A percentile compares a stretch with the other conserved stretches of the same genome.
These are phyloP conservation scores for Paguma larvata DNA, from an alignment of 2,797 vertebrate genomes.

Conservation along the genomic window DNA sequence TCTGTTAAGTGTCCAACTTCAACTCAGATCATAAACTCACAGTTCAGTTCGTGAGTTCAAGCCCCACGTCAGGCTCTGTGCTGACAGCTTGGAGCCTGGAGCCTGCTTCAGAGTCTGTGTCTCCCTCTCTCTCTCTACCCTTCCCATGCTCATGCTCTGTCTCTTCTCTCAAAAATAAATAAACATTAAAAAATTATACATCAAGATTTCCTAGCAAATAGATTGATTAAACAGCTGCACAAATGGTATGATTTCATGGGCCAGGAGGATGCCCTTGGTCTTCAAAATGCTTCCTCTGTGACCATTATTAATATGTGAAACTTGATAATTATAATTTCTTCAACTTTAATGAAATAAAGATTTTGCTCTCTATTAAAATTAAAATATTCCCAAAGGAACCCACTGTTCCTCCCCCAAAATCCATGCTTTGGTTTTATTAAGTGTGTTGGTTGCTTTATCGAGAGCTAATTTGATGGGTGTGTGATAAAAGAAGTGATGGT, in stretches of 20 bases:
- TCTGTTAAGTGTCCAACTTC: too few relatives aligned
- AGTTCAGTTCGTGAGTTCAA: too few relatives aligned
- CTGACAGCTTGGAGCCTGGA: too few relatives aligned
- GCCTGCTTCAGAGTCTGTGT: too few relatives aligned
- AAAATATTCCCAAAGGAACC: not conserved
- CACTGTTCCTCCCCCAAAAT: not conserved
- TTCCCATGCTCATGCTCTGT: too few relatives aligned
- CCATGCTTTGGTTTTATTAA: slow-evolving; percentile 7
- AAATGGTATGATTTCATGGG: not conserved
- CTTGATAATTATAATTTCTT: not conserved
- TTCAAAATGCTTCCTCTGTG: not conserved
- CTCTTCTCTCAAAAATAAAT: too few relatives aligned
- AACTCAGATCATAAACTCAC: too few relatives aligned
- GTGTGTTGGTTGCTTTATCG: not conserved
- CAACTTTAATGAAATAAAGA: not conserved
- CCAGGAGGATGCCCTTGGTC: not conserved
- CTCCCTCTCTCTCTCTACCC: too few relatives aligned
- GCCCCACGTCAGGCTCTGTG: too few relatives aligned
- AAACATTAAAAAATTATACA: not conserved
- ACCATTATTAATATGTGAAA: not conserved
- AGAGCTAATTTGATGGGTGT: not conserved
- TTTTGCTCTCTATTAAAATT: not conserved
- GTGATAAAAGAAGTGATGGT: not conserved
- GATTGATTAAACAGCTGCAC: not conserved
- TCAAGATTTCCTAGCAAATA: not conserved